These are phyloP conservation scores for Acrocyrtus sp. DNA, from an alignment of 2,888 invertebrate genomes.

Conservation along the genomic window DNA sequence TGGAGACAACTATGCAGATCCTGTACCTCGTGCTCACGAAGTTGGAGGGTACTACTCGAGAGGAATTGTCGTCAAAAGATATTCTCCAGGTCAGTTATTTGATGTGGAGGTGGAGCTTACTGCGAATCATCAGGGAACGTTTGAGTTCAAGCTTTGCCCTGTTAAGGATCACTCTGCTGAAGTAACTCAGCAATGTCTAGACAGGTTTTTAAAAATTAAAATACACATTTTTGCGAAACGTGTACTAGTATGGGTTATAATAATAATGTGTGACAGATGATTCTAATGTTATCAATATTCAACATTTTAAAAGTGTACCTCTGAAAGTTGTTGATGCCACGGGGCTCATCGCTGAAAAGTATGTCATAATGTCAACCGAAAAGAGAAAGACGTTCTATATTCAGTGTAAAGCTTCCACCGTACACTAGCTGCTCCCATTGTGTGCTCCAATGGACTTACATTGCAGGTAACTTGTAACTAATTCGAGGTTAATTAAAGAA, in stretches of 20 bases:
- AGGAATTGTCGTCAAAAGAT: constrained; percentile 84
- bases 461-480: constrained; percentile 80
- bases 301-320: constrained; percentile 2
- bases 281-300: too few species aligned
- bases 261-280: neutral
- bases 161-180: constrained; percentile 83
- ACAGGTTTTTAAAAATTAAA: constrained; percentile 69
- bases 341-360: constrained; percentile 68
- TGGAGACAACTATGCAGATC: constrained; percentile 84
- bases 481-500: too few species aligned
- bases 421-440: constrained; percentile 89
- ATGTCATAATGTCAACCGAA: constrained; percentile 46
- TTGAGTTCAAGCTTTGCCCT: constrained; percentile 86
- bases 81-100: constrained; percentile 86
- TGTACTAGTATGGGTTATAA: too few species aligned
- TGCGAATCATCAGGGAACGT: constrained; percentile 78
- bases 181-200: constrained; percentile 85
- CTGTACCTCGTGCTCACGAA: constrained; percentile 84
- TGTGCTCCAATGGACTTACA: constrained; percentile 93
- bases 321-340: constrained; percentile 72
- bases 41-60: constrained; percentile 87
- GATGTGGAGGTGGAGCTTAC: constrained; percentile 89
- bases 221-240: too few species aligned
- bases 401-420: constrained; percentile 80
- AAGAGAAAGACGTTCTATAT: constrained; percentile 73